Conservation (phyloP, 2,888 invertebrate genomes). For the Leptopilina drosophilae region DNA sequence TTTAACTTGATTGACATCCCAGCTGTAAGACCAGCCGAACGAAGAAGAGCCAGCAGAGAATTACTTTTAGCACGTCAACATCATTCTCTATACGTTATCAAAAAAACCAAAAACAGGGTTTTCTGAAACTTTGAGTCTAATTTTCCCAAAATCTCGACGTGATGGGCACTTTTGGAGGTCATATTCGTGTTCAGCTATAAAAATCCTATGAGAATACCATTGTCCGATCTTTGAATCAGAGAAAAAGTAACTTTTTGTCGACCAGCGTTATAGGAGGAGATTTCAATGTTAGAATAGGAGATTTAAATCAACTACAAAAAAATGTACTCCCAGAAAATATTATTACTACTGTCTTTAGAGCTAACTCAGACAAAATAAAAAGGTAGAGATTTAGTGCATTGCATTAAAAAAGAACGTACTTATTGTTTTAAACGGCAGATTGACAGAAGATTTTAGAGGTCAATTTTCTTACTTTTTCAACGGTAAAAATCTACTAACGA, state of each 20-base stretch:
- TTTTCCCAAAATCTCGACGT: too few relatives aligned
- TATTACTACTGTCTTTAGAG: not conserved
- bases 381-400: not conserved
- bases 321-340: not conserved
- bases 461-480: not conserved
- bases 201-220: too few relatives aligned
- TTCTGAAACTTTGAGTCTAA: too few relatives aligned
- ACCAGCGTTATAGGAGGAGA: not conserved
- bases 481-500: conserved; percentile 1
- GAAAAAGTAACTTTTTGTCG: too few relatives aligned
- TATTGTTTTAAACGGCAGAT: conserved; percentile 1
- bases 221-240: too few relatives aligned
- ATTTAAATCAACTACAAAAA: not conserved
- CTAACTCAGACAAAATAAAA: not conserved
- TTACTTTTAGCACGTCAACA: too few relatives aligned
- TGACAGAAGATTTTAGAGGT: not conserved
- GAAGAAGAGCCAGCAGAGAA: not conserved
- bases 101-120: too few relatives aligned
- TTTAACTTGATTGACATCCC: too few relatives aligned
- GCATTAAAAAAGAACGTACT: not conserved
- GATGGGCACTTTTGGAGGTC: too few relatives aligned
- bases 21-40: not conserved
- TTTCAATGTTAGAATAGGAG: not conserved
- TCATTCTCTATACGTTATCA: too few relatives aligned
- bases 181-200: too few relatives aligned